phyloP scores from a whole-genome alignment of 2,888 invertebrate species.

The Agrotis ipsilon region DNA sequence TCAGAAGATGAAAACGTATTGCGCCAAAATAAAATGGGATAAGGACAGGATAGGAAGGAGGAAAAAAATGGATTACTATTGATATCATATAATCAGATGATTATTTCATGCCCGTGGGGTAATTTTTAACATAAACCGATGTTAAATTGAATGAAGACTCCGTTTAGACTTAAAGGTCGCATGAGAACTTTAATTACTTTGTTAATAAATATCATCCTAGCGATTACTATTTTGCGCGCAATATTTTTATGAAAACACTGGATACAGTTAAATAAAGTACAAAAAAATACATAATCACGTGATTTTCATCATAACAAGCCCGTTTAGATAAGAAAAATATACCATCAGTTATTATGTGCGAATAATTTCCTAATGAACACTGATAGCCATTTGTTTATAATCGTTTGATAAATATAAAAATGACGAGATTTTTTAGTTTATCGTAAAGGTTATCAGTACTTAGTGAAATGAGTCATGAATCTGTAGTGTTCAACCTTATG shows the following conservation, averaged over 20 bases:
- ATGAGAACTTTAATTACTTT: neutral
- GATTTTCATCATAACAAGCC: neutral
- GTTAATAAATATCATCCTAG: too few relatives aligned
- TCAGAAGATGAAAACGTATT: too few relatives aligned
- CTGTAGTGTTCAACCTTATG: conserved; percentile 12
- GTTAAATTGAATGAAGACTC: too few relatives aligned
- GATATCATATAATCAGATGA: too few relatives aligned
- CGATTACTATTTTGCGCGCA: too few relatives aligned
- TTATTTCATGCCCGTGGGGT: too few relatives aligned
- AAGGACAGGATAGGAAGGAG: too few relatives aligned
- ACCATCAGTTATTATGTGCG: neutral
- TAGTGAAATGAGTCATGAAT: conserved; percentile 14
- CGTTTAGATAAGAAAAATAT: neutral
- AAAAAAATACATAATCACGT: neutral
- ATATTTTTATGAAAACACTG: neutral
- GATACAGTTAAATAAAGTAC: neutral
- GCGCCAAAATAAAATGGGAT: too few relatives aligned
- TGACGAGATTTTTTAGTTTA: neutral
- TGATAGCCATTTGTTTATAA: conserved; percentile 12
- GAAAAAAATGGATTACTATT: too few relatives aligned
- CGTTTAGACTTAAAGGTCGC: too few relatives aligned
- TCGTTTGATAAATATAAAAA: conserved; percentile 10
- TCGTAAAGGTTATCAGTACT: conserved; percentile 24
- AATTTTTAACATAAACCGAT: too few relatives aligned
- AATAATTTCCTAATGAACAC: conserved; percentile 9